phyloP scores from a whole-genome alignment of 2,113 vertebrate species.

The Procapra przewalskii region DNA sequence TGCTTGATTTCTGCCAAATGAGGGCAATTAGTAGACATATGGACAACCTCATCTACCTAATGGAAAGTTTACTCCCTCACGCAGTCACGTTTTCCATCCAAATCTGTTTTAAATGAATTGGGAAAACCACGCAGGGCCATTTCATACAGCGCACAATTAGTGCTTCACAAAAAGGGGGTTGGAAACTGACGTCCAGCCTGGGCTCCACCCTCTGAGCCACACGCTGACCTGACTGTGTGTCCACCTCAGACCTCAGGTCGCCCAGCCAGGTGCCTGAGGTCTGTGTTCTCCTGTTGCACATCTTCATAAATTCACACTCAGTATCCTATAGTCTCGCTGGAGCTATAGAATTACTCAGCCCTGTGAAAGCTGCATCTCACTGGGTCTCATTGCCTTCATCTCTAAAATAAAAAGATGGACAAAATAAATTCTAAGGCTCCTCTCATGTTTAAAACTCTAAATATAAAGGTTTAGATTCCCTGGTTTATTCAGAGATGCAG shows the following conservation, averaged over 20 bases:
- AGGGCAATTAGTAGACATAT: not conserved
- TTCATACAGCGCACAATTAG: not conserved
- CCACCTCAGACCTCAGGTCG: not conserved
- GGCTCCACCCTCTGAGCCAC: not conserved
- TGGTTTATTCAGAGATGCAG: not conserved
- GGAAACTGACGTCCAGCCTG: too few relatives aligned
- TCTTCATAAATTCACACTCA: not conserved
- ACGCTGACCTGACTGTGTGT: too few relatives aligned
- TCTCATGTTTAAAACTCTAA: not conserved
- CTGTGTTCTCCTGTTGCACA: not conserved
- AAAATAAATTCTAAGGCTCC: not conserved
- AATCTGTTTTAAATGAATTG: slow-evolving; percentile 23
- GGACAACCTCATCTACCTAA: not conserved
- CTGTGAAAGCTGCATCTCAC: not conserved
- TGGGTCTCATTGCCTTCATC: not conserved
- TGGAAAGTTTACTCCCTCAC: not conserved
- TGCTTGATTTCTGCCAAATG: slow-evolving; percentile 4
- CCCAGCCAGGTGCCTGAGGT: not conserved
- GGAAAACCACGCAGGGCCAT: not conserved
- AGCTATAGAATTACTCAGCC: not conserved
- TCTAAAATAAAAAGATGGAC: not conserved
- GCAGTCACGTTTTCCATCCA: not conserved
- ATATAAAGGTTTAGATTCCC: not conserved
- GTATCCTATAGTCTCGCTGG: not conserved
- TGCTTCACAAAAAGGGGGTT: not conserved